Evolutionary conservation across 1,140 invertebrate genomes (phyloP), one percentile per base, ranked within the genome.

Genomic region (Diorhabda carinulata): DNA sequence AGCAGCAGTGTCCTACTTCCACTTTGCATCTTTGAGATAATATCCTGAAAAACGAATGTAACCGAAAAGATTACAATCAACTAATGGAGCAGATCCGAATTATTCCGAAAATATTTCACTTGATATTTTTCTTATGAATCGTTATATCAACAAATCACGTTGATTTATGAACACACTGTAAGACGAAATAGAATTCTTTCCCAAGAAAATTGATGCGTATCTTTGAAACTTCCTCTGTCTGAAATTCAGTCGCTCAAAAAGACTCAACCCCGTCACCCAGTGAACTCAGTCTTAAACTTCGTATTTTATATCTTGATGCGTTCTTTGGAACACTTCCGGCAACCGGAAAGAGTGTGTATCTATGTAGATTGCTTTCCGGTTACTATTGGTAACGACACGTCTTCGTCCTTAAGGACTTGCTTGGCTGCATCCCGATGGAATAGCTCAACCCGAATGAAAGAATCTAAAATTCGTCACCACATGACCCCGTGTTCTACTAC

Each of bases 341-440:
- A n/a, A n/a, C 47, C 47, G 47, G 47, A 52, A 52, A 52, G 64
- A 43, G 43, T 63, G 45, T 67, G 64, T 66, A 70, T 70, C 69
- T 67, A 70, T 66, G 69, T 70, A 66, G 59, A 70, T 70, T 70
- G 66, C 61, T 61, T 63, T 71, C 45, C 66, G 56, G 70, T 71
- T 71, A 68, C 70, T 66, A 67, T 61, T 71, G 70, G 70, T 65
- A 45, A 71, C 70, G 63, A 59, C 70, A 71, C 70, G 70, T 71
- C 66, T 52, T 64, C 45, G 62, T 71, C 70, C 70, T 71, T 42
- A 44, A 67, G 70, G 70, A 68, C 70, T 59, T 57, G 64, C 70
- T 65, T 63, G 67, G 61, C 63, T 52, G 59, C 57, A 61, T 71
- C 70, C 70, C 67, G 63, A 5, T 64, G 67, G 70, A 66, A 71